Evolutionary conservation across 2,113 vertebrate genomes (phyloP), one percentile per base, ranked within the genome.

Genomic region (Cebidichthys violaceus): DNA sequence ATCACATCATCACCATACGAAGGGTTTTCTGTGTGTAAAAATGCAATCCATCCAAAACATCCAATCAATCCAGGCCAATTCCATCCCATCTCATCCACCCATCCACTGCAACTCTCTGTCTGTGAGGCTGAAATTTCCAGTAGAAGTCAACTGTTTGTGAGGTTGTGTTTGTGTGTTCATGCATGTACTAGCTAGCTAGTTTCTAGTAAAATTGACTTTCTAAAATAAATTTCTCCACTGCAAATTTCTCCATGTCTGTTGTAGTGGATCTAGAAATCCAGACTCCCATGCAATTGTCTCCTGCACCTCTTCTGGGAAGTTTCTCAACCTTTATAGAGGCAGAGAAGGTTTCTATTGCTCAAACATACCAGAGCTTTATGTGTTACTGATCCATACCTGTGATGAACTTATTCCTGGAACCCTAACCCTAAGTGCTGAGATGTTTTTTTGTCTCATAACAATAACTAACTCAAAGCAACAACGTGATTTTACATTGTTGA

Each of bases 361-460:
- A 41, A 41, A 4, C 1, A 43, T 43, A 24, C 1, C 22, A 24
- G n/a, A 43, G 13, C n/a, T 7, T 43, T 27, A 15, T 66, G 37
- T 15, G 37, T 62, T 37, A 33, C 60, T 62, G 31, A 61, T 61
- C 29, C 37, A 64, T 37, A 61, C 18, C 18, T 22, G 62, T 41
- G 35, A 39, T 65, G 35, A n/a, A 65, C 13, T 39, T 65, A 65
- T 24, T 65, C 13, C 35, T 65, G 10, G 22, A 54, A 54, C 8
- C n/a, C n/a, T n/a, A n/a, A n/a, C n/a, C n/a, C n/a, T n/a, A 65
- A 65, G 20, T 61, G 59, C 59, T 61, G 59, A 31, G 18, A 47
- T 47, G 4, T 13, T 37, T 22, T 37, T n/a, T 64, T 62, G 20
- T 9, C 33, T 62, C 18, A 2, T 35, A 62, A 62, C 57, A 60